Conservation (phyloP, 2,797 vertebrate species). For the Notamacropus eugenii region DNA sequence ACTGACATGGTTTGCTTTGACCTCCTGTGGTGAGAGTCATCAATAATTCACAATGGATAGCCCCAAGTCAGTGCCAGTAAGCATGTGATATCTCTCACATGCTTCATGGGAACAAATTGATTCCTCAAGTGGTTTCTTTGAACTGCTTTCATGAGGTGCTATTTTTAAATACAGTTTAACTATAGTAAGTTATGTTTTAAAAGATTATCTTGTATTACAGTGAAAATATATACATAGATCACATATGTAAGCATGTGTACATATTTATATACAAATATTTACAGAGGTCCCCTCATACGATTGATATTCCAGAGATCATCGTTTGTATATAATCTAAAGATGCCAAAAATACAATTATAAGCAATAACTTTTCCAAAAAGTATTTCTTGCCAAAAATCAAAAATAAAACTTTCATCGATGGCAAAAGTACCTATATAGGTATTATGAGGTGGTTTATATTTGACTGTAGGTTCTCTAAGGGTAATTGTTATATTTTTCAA, state of each 20-base stretch:
- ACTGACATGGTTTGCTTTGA: conserved; percentile 31
- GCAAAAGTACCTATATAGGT: not conserved
- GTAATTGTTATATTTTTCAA: not conserved
- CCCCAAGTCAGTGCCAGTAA: not conserved
- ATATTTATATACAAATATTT: conserved; percentile 21
- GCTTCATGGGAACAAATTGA: conserved; percentile 27
- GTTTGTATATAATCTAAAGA: not conserved
- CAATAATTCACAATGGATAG: not conserved
- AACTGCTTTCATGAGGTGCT: conserved; percentile 30
- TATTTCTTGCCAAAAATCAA: not conserved
- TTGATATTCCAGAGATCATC: not conserved
- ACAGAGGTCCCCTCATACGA: not conserved
- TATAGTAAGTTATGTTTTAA: conserved; percentile 58
- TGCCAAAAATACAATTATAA: not conserved
- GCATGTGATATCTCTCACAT: not conserved
- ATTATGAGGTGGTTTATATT: not conserved
- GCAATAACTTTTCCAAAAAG: not conserved
- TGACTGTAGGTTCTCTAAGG: not conserved
- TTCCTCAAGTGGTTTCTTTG: not conserved
- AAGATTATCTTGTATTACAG: conserved; percentile 47
- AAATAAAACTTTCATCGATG: not conserved
- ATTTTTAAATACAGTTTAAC: conserved; percentile 49
- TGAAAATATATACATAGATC: conserved; percentile 48
- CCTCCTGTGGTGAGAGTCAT: conserved; percentile 5
- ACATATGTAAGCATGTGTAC: conserved; percentile 19